Conservation (phyloP, 2,797 vertebrate species). For the Loriculus beryllinus region DNA sequence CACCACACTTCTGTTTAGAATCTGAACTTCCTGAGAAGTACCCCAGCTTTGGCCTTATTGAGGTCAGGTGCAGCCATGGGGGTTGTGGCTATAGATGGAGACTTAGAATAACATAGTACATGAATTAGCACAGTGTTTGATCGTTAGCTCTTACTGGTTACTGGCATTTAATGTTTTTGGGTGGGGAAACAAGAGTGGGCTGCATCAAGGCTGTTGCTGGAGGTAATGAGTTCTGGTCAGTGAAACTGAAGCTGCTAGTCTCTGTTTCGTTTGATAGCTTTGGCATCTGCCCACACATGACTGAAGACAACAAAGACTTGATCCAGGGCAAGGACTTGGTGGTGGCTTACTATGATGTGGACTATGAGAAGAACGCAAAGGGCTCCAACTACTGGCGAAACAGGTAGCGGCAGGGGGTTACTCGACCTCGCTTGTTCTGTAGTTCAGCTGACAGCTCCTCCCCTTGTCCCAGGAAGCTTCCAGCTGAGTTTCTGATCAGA, state of each 20-base stretch:
- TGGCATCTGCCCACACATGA: constrained; percentile 96
- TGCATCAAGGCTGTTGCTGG: neutral
- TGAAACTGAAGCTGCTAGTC: neutral
- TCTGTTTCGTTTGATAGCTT: constrained; percentile 75
- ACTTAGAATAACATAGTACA: neutral
- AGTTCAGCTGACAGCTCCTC: neutral
- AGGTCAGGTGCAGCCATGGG: neutral
- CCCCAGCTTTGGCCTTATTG: neutral
- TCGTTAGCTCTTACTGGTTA: neutral
- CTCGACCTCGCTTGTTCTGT: accelerated
- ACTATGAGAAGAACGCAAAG: constrained; percentile 95
- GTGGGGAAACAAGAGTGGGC: neutral
- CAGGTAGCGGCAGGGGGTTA: constrained; percentile 74
- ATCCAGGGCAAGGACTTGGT: constrained; percentile 91
- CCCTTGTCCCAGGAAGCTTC: neutral
- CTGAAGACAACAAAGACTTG: constrained; percentile 94
- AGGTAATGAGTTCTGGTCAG: neutral
- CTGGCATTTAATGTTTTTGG: neutral
- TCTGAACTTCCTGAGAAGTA: neutral
- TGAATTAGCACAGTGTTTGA: neutral
- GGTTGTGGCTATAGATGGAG: neutral
- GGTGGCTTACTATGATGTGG: constrained; percentile 94
- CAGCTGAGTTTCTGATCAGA: neutral
- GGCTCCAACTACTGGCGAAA: constrained; percentile 99
- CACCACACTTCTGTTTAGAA: neutral